These are phyloP conservation scores for Aleiodes sp. DNA, from an alignment of 1,140 invertebrate genomes.

Conservation along the genomic window DNA sequence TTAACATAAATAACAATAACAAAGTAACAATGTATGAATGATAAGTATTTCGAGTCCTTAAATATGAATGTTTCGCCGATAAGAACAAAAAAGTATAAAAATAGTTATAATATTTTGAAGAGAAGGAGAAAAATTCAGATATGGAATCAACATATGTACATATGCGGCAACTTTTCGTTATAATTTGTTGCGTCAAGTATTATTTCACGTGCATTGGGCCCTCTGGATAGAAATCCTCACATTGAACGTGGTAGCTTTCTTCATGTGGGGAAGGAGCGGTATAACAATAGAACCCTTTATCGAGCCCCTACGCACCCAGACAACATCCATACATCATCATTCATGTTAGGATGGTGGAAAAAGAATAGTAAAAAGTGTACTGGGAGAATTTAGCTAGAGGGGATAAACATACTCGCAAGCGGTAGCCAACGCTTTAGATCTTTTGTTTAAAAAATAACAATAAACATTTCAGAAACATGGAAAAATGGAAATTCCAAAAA, in stretches of 20 bases:
- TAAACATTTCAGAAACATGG: not conserved
- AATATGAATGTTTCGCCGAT: not conserved
- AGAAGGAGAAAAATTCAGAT: not conserved
- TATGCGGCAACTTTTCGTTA: constrained; percentile 20
- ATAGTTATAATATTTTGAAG: no score
- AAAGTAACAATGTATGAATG: no score
- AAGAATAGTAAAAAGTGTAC: constrained; percentile 48
- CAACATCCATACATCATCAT: constrained; percentile 67
- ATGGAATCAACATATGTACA: not conserved
- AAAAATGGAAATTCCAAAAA: not conserved
- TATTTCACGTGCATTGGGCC: constrained; percentile 54
- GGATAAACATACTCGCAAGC: no score
- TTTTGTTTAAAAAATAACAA: not conserved
- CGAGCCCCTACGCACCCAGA: constrained; percentile 60
- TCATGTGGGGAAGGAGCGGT: constrained; percentile 28
- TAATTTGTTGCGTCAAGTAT: constrained; percentile 56
- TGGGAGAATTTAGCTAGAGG: constrained; percentile 16
- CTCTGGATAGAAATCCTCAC: not conserved
- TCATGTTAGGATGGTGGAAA: constrained; percentile 48
- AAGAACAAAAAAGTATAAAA: no score
- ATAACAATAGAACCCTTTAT: constrained; percentile 64
- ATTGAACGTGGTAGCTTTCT: constrained; percentile 22
- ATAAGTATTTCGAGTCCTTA: no score
- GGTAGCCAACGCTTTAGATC: not conserved
- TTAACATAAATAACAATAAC: no score